Conservation (phyloP, 2,888 invertebrate genomes). For the Aphidius colemani region DNA sequence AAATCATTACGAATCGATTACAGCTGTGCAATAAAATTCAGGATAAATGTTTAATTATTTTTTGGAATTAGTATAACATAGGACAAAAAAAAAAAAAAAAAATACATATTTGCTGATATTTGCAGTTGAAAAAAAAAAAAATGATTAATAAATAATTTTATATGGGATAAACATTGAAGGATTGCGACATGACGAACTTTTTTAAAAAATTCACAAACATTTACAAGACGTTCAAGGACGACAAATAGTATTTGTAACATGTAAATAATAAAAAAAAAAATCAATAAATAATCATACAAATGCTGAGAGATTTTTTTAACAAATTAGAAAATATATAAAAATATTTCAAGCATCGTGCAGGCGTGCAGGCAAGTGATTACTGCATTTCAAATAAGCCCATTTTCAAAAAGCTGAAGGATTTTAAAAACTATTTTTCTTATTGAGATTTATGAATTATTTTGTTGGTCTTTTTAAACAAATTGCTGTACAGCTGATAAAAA, state of each 20-base stretch:
- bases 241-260: constrained; percentile 28
- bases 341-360: constrained; percentile 31
- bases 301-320: background rate
- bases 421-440: constrained; percentile 4
- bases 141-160: no score
- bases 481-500: background rate
- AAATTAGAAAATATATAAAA: constrained; percentile 15
- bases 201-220: background rate
- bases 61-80: background rate
- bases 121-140: no score
- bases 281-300: constrained; percentile 9
- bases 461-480: background rate
- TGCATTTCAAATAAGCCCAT: constrained; percentile 24
- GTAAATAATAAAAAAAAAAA: background rate
- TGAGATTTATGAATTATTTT: constrained; percentile 15
- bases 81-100: no score
- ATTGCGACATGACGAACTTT: constrained; percentile 16
- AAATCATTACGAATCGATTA: background rate
- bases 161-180: no score
- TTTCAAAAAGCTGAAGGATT: constrained; percentile 25
- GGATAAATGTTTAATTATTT: background rate
- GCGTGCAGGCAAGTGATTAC: constrained; percentile 32
- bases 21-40: background rate
- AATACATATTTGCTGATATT: no score
- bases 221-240: constrained; percentile 30